Base-by-base conservation (phyloP, 1,140 invertebrate genomes). In the Brachionus plicatilis region DNA sequence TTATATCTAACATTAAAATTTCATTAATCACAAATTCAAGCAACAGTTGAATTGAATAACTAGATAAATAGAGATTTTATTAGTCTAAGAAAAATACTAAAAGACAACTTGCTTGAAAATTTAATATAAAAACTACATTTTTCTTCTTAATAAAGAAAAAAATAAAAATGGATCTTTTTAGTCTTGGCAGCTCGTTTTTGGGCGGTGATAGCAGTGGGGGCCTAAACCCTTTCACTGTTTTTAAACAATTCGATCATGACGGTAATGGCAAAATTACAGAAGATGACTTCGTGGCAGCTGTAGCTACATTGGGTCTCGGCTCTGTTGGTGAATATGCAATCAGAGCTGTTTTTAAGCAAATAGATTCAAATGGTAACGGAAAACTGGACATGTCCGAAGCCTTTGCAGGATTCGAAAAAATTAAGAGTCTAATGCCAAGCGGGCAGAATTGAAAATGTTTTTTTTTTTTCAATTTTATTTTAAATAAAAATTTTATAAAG, bases 191-290 rank as follows among this genome's bases (percentile, higher is more conserved):
- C 33, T 72, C 68, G 12, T 72, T 72, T 43, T 72, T 72, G 2
- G 68, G 68, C 3, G 37, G 68, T 17, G 68, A 43, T 20, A 20
- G 68, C 12, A 17, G 68, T 12, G 68, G 68, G 20, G 68, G 68
- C 11, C 6, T 80, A 17, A 65, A 80, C 20, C 76, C 76, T 33
- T 60, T 80, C n/a, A 60, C 76, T 33, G 56, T 82, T 60, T 82
- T 82, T 65, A 60, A 82, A 65, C 79, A 82, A 45, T 68, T 82
- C 4, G 79, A 82, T 37, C 50, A 45, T 41, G 43, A 82, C 41
- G 65, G 65, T 1, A 45, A 82, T 47, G 79, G 79, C 14, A 60
- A 82, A 37, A 82, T 82, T 4, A 82, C 79, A 65, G 79, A 82
- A 70, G 60, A 83, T 53, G 82, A 83, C 45, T 83, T 70, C 29